Evolutionary conservation across 2,113 vertebrate species (phyloP), one percentile per base, ranked within the genome.

Genomic region (Dromiciops gliroides): DNA sequence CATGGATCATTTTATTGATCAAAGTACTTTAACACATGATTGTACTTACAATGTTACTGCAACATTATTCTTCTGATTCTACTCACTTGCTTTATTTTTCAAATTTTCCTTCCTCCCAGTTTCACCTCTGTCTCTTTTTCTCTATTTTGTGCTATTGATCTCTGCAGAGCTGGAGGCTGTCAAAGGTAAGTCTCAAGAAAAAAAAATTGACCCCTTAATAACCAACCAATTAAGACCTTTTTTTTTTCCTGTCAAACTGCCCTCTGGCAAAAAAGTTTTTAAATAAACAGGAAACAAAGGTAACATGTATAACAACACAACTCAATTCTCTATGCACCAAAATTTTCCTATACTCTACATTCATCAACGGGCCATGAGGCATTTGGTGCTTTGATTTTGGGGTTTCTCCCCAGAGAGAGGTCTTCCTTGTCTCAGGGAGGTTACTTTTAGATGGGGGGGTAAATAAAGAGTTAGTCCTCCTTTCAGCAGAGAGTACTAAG

Each of bases 231-330:
- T 0, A 14, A 67, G 44, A 95, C 56, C 5, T 75, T 48, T 89
- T 48, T 89, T 37, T 89, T 19, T 14, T 90, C 48, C 37, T 50
- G 5, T 16, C 52, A 91, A 47, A 94, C 19, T 49, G 3, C 51
- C 23, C 89, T 91, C 23, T 83, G 23, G 47, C 52, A 94, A 92
- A 60, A 0, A 67, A 37, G 31, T 75, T 7, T 75, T 94, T 67
- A 91, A 47, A 75, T 89, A n/a, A 83, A 93, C 19, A 90, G 49
- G 96, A 94, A 92, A 88, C 7, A 94, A 67, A 31, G 8, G 14
- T 89, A 93, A 48, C 0, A 90, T 93, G 51, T 8, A 92, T 89
- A 95, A 95, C 14, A 5, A 47, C 51, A 96, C 83, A 47, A 48
- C 51, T 92, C 90, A 90, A 37, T 88, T 22, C 8, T 52, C 11